Evolutionary conservation across 30 jellyfish, hydroid and myxozoan genomes (phyloP).

Genomic region (Cassiopea xamachana): DNA sequence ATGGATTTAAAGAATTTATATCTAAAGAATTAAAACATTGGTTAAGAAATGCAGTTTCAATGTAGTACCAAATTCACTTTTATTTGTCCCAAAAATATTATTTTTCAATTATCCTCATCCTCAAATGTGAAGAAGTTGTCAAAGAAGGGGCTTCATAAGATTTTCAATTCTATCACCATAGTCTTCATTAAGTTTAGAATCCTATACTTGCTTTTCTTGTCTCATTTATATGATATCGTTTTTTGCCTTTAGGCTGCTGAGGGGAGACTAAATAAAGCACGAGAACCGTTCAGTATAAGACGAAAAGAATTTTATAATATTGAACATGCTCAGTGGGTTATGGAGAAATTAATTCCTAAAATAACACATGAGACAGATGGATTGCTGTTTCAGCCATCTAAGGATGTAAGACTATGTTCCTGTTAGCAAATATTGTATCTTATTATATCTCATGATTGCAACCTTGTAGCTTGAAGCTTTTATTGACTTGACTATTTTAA

Average conservation of each 20-base stretch:
- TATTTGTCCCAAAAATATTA: too few relatives aligned
- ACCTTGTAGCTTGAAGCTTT: too few relatives aligned
- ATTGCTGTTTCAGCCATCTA: constrained; percentile 80
- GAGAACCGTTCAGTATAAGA: constrained; percentile 88
- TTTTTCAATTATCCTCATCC: too few relatives aligned
- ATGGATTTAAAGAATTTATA: too few relatives aligned
- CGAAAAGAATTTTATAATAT: constrained; percentile 74
- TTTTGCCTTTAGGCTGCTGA: constrained; percentile 64
- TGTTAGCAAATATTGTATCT: not conserved
- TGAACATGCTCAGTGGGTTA: constrained; percentile 79
- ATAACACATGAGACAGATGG: constrained; percentile 96
- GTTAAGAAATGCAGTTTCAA: too few relatives aligned
- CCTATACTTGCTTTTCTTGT: not conserved
- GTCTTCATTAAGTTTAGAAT: not conserved
- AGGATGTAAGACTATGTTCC: constrained; percentile 56
- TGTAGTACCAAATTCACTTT: too few relatives aligned
- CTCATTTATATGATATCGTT: not conserved
- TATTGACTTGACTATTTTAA: too few relatives aligned
- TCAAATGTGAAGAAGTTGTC: not conserved
- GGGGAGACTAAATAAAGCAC: constrained; percentile 71
- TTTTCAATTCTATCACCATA: not conserved
- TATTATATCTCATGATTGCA: not conserved
- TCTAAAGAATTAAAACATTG: too few relatives aligned
- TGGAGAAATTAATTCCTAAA: constrained; percentile 79
- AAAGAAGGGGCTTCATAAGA: not conserved